phyloP scores from a whole-genome alignment of 64 coral and sea anemone species.

The Stylophora pistillata region DNA sequence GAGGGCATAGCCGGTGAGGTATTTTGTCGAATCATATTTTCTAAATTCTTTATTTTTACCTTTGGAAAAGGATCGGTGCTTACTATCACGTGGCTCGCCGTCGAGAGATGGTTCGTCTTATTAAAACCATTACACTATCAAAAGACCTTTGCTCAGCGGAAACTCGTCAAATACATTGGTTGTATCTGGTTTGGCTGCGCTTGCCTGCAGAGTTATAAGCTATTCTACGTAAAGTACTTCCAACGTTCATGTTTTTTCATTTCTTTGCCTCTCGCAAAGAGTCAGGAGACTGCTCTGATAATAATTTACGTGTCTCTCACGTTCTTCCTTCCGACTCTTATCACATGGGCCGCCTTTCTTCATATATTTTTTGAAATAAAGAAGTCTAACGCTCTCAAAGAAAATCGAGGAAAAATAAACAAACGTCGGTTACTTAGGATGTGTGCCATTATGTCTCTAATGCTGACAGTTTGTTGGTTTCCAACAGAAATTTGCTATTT shows the following conservation, averaged over 20 bases:
- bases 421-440: conserved; percentile 16
- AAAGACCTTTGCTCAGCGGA: neutral
- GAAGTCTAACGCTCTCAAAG: neutral
- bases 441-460: conserved; percentile 22
- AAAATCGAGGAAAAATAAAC: neutral
- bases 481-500: conserved; percentile 36
- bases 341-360: conserved; percentile 31
- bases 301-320: conserved; percentile 17
- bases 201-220: neutral
- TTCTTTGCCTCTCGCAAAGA: neutral
- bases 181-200: conserved; percentile 8
- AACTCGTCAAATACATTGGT: neutral
- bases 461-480: conserved; percentile 45
- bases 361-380: conserved; percentile 1
- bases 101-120: conserved; percentile 17
- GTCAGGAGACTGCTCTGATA: neutral
- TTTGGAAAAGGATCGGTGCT: conserved; percentile 35
- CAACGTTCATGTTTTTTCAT: neutral
- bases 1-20: neutral
- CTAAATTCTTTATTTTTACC: conserved; percentile 33
- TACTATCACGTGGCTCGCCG: conserved; percentile 21
- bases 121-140: conserved; percentile 14
- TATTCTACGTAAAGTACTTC: conserved; percentile 22
- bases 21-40: conserved; percentile 28
- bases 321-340: conserved; percentile 7